Conservation (phyloP, 2,888 invertebrate species). For the Hololepta plana region DNA sequence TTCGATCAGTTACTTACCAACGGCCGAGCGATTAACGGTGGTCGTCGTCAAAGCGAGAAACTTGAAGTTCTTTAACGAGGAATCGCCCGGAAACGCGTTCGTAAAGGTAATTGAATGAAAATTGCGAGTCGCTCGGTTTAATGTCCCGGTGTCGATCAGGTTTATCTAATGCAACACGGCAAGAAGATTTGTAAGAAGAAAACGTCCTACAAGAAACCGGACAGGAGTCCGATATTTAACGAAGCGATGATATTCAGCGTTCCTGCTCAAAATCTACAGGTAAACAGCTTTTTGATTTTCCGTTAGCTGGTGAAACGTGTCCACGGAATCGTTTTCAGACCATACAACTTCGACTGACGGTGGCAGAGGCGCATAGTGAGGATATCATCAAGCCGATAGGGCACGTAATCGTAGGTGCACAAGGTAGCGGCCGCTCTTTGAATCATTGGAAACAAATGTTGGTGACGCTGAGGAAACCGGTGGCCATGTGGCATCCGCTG, state of each 20-base stretch:
- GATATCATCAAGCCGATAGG: conserved; percentile 43
- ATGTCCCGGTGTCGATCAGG: too few relatives aligned
- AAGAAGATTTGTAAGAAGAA: conserved; percentile 70
- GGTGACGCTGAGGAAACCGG: conserved; percentile 56
- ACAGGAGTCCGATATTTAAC: conserved; percentile 62
- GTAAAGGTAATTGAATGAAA: conserved; percentile 41
- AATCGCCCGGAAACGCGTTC: conserved; percentile 47
- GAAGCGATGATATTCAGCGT: conserved; percentile 74
- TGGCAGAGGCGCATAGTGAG: conserved; percentile 30
- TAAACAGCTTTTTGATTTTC: conserved; percentile 18
- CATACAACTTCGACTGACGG: conserved; percentile 54
- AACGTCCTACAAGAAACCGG: conserved; percentile 55
- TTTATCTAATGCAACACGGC: conserved; percentile 61
- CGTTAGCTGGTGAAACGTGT: too few relatives aligned
- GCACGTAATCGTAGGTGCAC: conserved; percentile 61
- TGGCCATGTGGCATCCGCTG: conserved; percentile 72
- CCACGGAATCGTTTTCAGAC: conserved; percentile 29
- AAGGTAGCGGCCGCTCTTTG: conserved; percentile 50
- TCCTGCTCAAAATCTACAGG: conserved; percentile 50
- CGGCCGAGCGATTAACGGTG: conserved; percentile 61
- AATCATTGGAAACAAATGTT: conserved; percentile 77
- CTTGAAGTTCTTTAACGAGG: conserved; percentile 37
- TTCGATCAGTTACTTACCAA: conserved; percentile 64
- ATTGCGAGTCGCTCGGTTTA: too few relatives aligned
- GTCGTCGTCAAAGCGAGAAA: conserved; percentile 62